Base-by-base conservation (phyloP, 2,888 invertebrate genomes). In the Nymphalis urticae region DNA sequence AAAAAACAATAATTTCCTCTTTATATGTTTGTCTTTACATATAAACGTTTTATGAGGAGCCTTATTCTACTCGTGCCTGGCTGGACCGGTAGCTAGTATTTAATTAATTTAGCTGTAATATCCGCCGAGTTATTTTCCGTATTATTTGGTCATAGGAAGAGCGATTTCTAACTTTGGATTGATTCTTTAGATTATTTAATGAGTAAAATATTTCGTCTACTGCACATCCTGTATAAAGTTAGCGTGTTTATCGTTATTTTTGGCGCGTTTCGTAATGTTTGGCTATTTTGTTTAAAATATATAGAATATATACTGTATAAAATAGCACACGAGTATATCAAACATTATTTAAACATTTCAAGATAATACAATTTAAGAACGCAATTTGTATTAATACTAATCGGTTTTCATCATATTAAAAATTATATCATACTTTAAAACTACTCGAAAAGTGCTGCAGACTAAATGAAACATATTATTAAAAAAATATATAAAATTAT, bases 131-230 rank as follows among this genome's bases (percentile, higher is more conserved):
- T 27, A 24, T 27, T 54, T 54, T 54, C 16, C 54, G 27, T 13
- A 53, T 53, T 21, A 53, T 21, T 72, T 72, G 75, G 70, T 71
- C 75, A 75, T 74, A 70, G 71, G 75, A 75, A 74, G 74, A 73
- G 48, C 36, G 66, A 71, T 72, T 72, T 72, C 71, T 69, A 66
- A 66, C 27, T 47, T 42, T 13, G 3, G 13, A 60, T 24, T 66
- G 51, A 60, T 60, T 60, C 42, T 60, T 54, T 50, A 56, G 48
- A 42, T 58, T 58, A 56, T 48, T 48, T 48, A 48, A 36, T 58
- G 19, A 8, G 36, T 48, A 53, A 58, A 62, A 64, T 58, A 64
- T 68, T 54, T 56, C 21, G 42, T 68, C 59, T 47, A 62, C 16
- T 62, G 62, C 36, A 36, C 54, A 48, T 66, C 62, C 62, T 65